Evolutionary conservation across 2,113 vertebrate genomes (phyloP).

Genomic region (Colius striatus): DNA sequence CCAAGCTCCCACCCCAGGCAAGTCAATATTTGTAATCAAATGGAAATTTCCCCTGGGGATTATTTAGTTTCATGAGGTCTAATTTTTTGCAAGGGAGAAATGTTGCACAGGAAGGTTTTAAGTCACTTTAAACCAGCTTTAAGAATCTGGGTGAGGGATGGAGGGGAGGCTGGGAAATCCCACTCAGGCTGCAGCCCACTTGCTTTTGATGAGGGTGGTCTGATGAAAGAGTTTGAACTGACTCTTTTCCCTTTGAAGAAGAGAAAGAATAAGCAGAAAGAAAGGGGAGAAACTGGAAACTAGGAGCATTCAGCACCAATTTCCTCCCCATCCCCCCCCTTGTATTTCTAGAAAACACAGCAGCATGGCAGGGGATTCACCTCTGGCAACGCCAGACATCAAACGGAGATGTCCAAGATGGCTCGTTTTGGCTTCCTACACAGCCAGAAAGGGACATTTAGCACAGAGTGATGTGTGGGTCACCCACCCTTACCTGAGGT

Average conservation of each 20-base stretch:
- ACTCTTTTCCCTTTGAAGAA: neutral
- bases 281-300: neutral
- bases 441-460: neutral
- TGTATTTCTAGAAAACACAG: neutral
- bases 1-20: conserved; percentile 12
- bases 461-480: neutral
- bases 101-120: neutral
- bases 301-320: neutral
- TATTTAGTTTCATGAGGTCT: conserved; percentile 61
- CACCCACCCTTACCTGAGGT: neutral
- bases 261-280: neutral
- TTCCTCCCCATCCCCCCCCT: neutral
- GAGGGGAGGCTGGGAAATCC: neutral
- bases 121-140: neutral
- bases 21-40: conserved; percentile 74
- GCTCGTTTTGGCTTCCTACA: neutral
- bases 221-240: neutral
- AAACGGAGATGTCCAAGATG: neutral
- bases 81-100: conserved; percentile 52
- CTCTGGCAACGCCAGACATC: fast-evolving
- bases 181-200: neutral
- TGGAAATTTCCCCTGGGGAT: conserved; percentile 67
- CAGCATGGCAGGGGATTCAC: neutral
- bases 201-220: neutral
- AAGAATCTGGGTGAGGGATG: neutral